phyloP scores from a whole-genome alignment of 2,888 invertebrate genomes.

The Drosophila kambysellisi region DNA sequence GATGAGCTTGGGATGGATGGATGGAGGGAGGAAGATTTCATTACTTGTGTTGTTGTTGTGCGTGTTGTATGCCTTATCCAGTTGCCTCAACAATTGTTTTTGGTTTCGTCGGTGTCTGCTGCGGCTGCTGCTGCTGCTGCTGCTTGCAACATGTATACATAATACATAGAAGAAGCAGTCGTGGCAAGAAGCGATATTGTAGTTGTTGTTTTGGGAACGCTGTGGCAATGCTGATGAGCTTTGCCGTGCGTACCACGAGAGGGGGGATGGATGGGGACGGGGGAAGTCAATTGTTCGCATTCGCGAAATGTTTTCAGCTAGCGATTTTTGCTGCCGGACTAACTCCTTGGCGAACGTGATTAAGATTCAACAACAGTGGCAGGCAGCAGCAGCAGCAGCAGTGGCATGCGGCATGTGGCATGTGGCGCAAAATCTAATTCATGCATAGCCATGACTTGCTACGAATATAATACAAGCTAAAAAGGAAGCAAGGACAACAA shows the following conservation, averaged over 20 bases:
- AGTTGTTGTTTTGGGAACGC: conserved; percentile 9
- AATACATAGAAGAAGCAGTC: conserved; percentile 36
- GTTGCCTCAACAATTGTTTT: conserved; percentile 30
- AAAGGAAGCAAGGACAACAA: conserved; percentile 20
- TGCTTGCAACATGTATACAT: conserved; percentile 34
- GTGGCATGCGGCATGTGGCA: conserved; percentile 19
- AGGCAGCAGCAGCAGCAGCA: conserved; percentile 20
- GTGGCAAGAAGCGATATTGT: conserved; percentile 12
- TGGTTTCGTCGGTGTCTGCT: conserved; percentile 10
- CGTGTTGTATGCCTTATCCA: conserved; percentile 28
- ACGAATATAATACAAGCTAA: conserved; percentile 41
- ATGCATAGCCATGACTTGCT: conserved; percentile 62
- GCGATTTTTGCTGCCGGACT: conserved; percentile 26
- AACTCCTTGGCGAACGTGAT: conserved; percentile 65
- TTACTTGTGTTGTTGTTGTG: conserved; percentile 43
- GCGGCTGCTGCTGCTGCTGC: conserved; percentile 11
- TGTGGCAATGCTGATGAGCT: conserved; percentile 57
- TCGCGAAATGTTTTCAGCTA: conserved; percentile 51
- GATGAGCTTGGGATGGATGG: not conserved
- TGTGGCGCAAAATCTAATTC: conserved; percentile 57
- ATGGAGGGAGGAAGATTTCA: conserved; percentile 35
- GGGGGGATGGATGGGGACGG: not conserved
- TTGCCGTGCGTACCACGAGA: conserved; percentile 25
- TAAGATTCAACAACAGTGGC: conserved; percentile 51
- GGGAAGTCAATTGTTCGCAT: conserved; percentile 39